Evolutionary conservation across 2,797 vertebrate genomes (phyloP), one percentile per base, ranked within the genome.

Genomic region (Heliangelus exortis): DNA sequence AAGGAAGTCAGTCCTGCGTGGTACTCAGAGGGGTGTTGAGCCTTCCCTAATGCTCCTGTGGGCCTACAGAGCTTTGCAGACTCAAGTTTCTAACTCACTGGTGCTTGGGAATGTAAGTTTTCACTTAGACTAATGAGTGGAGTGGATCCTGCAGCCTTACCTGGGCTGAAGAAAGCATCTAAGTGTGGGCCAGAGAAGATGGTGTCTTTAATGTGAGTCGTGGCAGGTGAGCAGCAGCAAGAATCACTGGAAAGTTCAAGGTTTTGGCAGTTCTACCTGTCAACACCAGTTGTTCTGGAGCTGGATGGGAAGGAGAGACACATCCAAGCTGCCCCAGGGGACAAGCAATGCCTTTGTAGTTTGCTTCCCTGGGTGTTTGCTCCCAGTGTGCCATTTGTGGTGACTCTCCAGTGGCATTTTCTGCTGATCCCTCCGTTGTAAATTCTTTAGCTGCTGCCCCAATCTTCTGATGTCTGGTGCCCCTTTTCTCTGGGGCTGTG

Each of bases 371-470:
- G 53, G 17, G 5, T 31, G 18, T 89, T 83, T 91, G 28, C 41
- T 76, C 31, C n/a, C 45, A 48, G 34, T 0, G 0, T 39, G 43
- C 50, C 1, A 0, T 50, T 76, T 50, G 23, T 75, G 79, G 16
- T 31, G 51, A 12, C 75, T 72, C 29, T 39, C 21, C 43, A 53
- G 9, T 45, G 36, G 23, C 19, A 11, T 61, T 87, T 55, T 21
- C 26, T 85, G 68, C 66, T 58, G 3, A 73, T 86, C 45, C 34
- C 31, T 66, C 59, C 15, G 18, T 19, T 71, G 8, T 39, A 39
- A 25, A 12, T 59, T 43, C 36, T 43, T 53, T 2, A 85, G 12
- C 65, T 74, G 65, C 25, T 62, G n/a, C 34, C 58, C 43, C 72
- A 72, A 33, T 23, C 28, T 51, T 68, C 12, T 19, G 66, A 15